These are phyloP conservation scores for Mionectes olivaceus DNA, from an alignment of 2,797 vertebrate species.

Conservation along the genomic window DNA sequence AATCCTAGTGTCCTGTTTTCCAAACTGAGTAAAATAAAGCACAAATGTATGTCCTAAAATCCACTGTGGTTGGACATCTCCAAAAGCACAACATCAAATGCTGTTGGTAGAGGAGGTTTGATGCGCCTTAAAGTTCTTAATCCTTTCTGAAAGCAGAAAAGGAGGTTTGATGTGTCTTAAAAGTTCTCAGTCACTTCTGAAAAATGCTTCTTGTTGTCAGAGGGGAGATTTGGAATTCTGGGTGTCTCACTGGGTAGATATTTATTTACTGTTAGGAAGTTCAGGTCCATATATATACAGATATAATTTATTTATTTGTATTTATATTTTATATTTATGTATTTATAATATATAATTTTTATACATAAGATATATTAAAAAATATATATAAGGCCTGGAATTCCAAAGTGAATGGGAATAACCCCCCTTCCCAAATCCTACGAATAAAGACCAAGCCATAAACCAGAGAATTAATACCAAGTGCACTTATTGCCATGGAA, in stretches of 20 bases:
- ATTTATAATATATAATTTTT: fast-evolving
- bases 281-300: too few species aligned
- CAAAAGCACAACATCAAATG: fast-evolving
- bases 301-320: too few species aligned
- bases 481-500: slow-evolving; percentile 9
- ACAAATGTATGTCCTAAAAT: background rate
- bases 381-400: background rate
- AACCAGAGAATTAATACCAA: background rate
- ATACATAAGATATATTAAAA: fast-evolving
- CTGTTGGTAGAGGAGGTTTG: background rate
- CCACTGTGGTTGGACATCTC: fast-evolving
- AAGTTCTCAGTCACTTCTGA: background rate
- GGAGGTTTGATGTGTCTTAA: background rate
- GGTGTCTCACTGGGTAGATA: background rate
- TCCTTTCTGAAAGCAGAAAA: background rate
- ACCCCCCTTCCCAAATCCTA: background rate
- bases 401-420: background rate
- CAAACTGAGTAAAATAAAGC: background rate
- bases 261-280: too few species aligned
- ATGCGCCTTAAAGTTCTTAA: background rate
- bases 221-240: background rate
- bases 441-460: background rate
- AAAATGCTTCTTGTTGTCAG: background rate
- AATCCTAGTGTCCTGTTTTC: fast-evolving
- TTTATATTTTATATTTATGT: too few species aligned